Conservation (phyloP, 1,140 invertebrate species). For the Tetragnatha versicolor region DNA sequence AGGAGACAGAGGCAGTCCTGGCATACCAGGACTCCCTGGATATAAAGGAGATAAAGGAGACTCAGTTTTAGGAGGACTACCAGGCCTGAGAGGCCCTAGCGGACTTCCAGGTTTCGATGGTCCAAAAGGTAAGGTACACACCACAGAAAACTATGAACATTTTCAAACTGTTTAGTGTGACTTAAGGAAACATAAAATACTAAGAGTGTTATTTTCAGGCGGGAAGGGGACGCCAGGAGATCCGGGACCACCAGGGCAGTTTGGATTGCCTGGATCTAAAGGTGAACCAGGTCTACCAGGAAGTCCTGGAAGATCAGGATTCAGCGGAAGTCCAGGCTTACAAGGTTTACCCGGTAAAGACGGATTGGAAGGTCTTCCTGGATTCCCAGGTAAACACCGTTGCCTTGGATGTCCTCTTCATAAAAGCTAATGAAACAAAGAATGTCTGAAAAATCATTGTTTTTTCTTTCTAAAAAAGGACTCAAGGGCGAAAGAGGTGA, state of each 20-base stretch:
- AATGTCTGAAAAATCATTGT: too few relatives aligned
- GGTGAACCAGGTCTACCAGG: slow-evolving; percentile 47
- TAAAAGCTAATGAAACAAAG: too few relatives aligned
- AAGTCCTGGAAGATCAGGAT: slow-evolving; percentile 56
- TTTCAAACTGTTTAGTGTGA: too few relatives aligned
- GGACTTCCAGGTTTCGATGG: slow-evolving; percentile 70
- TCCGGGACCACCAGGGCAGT: slow-evolving; percentile 37
- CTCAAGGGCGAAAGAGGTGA: slow-evolving; percentile 40
- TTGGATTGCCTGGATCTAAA: slow-evolving; percentile 55
- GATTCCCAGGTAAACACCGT: slow-evolving; percentile 63
- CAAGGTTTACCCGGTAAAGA: slow-evolving; percentile 69
- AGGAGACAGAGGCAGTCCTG: slow-evolving; percentile 68
- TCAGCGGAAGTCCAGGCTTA: slow-evolving; percentile 59
- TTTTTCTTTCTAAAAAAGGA: too few relatives aligned
- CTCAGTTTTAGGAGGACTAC: slow-evolving; percentile 51
- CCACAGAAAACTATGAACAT: too few relatives aligned
- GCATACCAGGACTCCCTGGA: slow-evolving; percentile 67
- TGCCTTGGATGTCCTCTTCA: too few relatives aligned
- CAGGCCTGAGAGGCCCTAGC: slow-evolving; percentile 58
- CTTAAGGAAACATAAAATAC: not conserved
- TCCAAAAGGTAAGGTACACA: slow-evolving; percentile 58
- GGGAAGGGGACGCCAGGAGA: slow-evolving; percentile 33
- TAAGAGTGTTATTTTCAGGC: not conserved
- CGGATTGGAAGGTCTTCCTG: slow-evolving; percentile 63
- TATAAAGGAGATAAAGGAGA: slow-evolving; percentile 53